Evolutionary conservation across 2,888 invertebrate species (phyloP), one percentile per base, ranked within the genome.

Genomic region (Cryptophagus acutangulus): DNA sequence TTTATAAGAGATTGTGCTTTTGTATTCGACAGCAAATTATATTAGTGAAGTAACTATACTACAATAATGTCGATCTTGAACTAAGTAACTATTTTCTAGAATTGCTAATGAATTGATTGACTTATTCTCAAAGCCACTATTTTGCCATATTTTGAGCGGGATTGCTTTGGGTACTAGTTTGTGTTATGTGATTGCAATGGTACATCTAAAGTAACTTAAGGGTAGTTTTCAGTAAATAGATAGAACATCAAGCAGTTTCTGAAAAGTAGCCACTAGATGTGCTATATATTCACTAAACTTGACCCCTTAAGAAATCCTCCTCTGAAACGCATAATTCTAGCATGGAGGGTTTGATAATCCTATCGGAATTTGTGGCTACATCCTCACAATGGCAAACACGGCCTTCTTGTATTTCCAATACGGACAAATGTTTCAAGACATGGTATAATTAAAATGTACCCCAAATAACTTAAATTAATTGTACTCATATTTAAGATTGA

Each of bases 401-500:
- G 31, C 31, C n/a, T 31, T 8, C n/a, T 9, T 10, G 8, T 31
- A 15, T 15, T 31, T 31, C n/a, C 15, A 31, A 9, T 12, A 31
- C 16, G 31, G 31, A 8, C 31, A 31, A 31, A 16, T 16, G n/a
- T 15, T 31, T 16, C 31, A 31, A 13, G 16, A 31, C 12, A 15
- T 31, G 31, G 31, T 31, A 31, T 10, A n/a, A 15, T 15, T 10
- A 28, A 5, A 9, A 20, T n/a, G n/a, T n/a, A n/a, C n/a, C n/a
- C n/a, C 20, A 20, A 6, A 6, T 20, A 6, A 20, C 5, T 6
- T 6, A 20, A 20, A 20, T 20, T 20, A 20, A 6, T 20, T 5
- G 6, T 6, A 20, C 20, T 20, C 20, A 20, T 20, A 20, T 20
- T 20, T 5, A 5, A 26, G 26, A 13, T n/a, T 8, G 9, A 13